Evolutionary conservation across 2,113 vertebrate genomes (phyloP), one percentile per base, ranked within the genome.

Genomic region (Crotophaga sulcirostris): DNA sequence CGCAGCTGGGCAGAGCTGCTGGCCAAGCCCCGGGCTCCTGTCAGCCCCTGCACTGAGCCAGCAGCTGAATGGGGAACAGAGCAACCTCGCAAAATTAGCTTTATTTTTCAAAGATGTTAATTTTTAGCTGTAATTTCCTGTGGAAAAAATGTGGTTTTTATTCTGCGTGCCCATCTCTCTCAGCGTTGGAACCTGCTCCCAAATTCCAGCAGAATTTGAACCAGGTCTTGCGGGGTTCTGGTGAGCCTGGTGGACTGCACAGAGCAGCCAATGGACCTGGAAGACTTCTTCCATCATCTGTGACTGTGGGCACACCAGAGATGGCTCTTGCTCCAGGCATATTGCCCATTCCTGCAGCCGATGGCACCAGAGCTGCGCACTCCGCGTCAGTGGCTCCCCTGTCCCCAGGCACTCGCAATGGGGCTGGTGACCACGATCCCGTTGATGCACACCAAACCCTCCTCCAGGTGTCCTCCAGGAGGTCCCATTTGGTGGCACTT

Each of bases 321-420:
- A 33, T 0, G 1, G 40, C 74, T 52, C 34, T 55, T 0, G 0
- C 51, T 47, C 26, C 3, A n/a, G 18, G 25, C 1, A 0, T 4
- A 17, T 45, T 75, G 77, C 29, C 68, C 0, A 0, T 34, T 28
- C 56, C 63, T 1, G 0, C 45, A 45, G 91, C 58, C 5, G 21
- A 38, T 40, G 29, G 54, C 63, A 60, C 63, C 1, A 15, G 88
- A 52, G 64, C 40, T 33, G 26, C 33, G 31, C 42, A 1, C 6
- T 16, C 19, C 16, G 36, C 24, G 34, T 9, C 3, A 10, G 82
- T 68, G 80, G 38, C 83, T 59, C 13, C 13, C 1, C 3, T 8
- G 62, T 86, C 67, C 56, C 51, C 1, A 1, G 16, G 74, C 4
- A 8, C 68, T 21, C 62, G 60, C 1, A 0, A 4, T 2, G 10